These are phyloP conservation scores for Thyatira batis DNA, from an alignment of 2,888 invertebrate species.

Conservation along the genomic window DNA sequence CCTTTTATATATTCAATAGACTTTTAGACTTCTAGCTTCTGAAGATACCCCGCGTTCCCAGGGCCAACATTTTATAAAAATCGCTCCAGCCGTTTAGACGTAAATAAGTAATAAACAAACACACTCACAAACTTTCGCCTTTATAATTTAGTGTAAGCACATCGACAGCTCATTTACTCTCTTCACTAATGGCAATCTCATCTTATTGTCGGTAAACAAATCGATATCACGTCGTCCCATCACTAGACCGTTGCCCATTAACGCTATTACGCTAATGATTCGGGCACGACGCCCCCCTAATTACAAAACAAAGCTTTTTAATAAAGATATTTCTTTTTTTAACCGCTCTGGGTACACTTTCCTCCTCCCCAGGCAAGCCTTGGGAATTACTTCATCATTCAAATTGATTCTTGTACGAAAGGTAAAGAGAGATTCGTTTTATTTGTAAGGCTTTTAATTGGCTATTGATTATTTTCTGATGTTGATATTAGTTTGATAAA, in stretches of 20 bases:
- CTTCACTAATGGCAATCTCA: not conserved
- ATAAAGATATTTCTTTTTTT: constrained; percentile 65
- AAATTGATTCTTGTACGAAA: not conserved
- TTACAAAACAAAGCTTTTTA: constrained; percentile 76
- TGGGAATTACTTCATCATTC: not conserved
- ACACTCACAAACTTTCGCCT: too few relatives aligned
- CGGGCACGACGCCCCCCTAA: constrained; percentile 58
- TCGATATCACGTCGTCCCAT: constrained; percentile 24
- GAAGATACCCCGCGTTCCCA: too few relatives aligned
- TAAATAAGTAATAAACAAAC: too few relatives aligned
- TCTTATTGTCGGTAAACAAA: not conserved
- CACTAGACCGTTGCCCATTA: constrained; percentile 56
- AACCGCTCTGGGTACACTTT: constrained; percentile 18
- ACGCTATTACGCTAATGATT: constrained; percentile 76
- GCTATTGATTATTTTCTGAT: too few relatives aligned
- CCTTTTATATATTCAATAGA: too few relatives aligned
- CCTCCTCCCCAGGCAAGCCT: constrained; percentile 6
- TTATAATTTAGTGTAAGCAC: too few relatives aligned
- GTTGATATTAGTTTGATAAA: too few relatives aligned
- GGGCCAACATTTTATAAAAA: too few relatives aligned
- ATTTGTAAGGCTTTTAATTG: not conserved
- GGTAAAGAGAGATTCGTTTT: not conserved
- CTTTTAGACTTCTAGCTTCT: too few relatives aligned
- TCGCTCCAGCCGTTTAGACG: too few relatives aligned
- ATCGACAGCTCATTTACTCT: not conserved